Base-by-base conservation (phyloP, 2,797 vertebrate species). In the Pipistrellus pipistrellus region DNA sequence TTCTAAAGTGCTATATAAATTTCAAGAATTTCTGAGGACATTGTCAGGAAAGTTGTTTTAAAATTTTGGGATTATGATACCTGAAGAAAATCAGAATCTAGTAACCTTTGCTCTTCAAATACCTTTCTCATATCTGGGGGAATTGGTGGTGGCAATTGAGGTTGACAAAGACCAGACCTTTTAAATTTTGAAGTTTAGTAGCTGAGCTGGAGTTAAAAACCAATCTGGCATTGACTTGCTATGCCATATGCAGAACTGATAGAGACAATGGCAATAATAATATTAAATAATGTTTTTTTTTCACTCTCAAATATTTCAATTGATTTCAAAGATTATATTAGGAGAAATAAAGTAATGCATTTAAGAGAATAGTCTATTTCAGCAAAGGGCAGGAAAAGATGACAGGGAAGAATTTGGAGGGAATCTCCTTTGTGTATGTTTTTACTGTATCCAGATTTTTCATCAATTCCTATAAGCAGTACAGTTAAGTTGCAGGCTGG, bases 271-370 rank as follows among this genome's bases (percentile, higher is more conserved):
- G 7, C 11, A 73, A 35, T 32, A 51, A 57, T 38, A 66, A 18
- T 71, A 48, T 32, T 48, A 82, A 82, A 82, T 66, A n/a, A 23
- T 30, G n/a, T 72, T 71, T 71, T 71, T 71, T 73, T 80, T 41
- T 86, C 48, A 71, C 30, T 72, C 59, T 27, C 30, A 95, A 84
- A 88, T 72, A 87, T 78, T 93, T 82, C 51, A 64, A 27, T 72
- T 90, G 51, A 71, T 93, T 94, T 87, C 27, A 83, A 88, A 59
- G 23, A 82, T 85, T 83, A 64, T 25, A 82, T 41, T 88, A 92
- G 75, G 71, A 81, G n/a, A 59, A 89, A 59, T 82, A 68, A 91
- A 84, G 32, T 62, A 75, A 68, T 85, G 12, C 6, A 64, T 66
- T 87, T 66, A 88, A 88, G 75, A 87, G 69, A 85, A 81, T 13